phyloP scores from a whole-genome alignment of 2,113 vertebrate genomes.

The Hystrix cristata region DNA sequence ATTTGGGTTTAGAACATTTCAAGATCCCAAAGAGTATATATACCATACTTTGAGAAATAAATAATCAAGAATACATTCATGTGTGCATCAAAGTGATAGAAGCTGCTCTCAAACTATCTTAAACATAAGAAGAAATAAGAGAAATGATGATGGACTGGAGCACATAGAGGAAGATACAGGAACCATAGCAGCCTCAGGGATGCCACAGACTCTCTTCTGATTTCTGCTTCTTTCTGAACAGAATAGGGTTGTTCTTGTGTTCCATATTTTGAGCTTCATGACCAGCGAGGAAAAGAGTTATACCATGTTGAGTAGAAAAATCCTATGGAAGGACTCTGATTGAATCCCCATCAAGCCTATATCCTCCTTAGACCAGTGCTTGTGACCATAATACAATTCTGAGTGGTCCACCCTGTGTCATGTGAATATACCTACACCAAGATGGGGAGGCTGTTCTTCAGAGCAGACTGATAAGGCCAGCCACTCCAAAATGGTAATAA shows the following conservation, averaged over 20 bases:
- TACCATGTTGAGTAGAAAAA: not conserved
- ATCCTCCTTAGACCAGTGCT: not conserved
- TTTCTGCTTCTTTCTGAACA: not conserved
- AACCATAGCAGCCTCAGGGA: not conserved
- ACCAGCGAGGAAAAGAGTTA: not conserved
- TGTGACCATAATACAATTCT: not conserved
- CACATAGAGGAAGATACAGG: not conserved
- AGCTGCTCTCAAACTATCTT: not conserved
- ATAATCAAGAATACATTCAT: not conserved
- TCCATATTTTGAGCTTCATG: not conserved
- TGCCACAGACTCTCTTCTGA: not conserved
- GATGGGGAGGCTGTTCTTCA: not conserved
- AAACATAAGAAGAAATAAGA: not conserved
- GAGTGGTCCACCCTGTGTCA: not conserved
- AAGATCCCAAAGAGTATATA: not conserved
- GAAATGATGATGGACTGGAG: not conserved
- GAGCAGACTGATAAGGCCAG: not conserved
- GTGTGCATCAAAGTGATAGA: slow-evolving; percentile 20
- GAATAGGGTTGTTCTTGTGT: not conserved
- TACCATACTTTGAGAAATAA: not conserved
- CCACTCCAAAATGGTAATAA: not conserved
- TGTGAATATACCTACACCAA: not conserved
- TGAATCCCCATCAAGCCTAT: not conserved
- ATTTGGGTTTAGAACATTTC: slow-evolving; percentile 27
- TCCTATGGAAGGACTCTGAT: not conserved